phyloP scores from a whole-genome alignment of 2,888 invertebrate genomes.

The Ditula angustiorana region DNA sequence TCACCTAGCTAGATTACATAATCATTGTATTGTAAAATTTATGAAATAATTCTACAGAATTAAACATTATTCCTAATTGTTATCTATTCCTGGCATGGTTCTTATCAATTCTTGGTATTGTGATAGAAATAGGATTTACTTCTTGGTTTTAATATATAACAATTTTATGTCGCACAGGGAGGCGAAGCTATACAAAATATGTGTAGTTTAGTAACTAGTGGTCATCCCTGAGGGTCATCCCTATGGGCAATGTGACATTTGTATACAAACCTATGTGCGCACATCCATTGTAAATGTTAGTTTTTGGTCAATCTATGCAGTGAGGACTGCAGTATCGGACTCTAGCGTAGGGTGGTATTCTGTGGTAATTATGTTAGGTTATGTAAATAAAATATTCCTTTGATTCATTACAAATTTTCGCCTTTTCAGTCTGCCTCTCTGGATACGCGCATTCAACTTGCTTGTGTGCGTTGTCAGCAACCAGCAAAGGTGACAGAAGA shows the following conservation, averaged over 20 bases:
- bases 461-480: conserved; percentile 73
- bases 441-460: conserved; percentile 67
- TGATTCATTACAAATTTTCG: conserved; percentile 2
- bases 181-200: too few species aligned
- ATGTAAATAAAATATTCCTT: too few species aligned
- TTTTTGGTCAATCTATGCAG: too few species aligned
- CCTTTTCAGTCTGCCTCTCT: conserved; percentile 71
- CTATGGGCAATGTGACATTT: too few species aligned
- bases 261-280: too few species aligned
- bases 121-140: neutral
- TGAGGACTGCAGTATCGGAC: too few species aligned
- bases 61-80: neutral
- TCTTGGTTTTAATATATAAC: neutral
- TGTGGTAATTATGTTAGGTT: too few species aligned
- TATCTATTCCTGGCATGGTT: conserved; percentile 4
- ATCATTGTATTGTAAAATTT: conserved; percentile 7
- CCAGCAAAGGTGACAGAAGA: conserved; percentile 79
- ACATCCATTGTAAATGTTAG: too few species aligned
- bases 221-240: too few species aligned
- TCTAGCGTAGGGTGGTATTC: neutral
- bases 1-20: neutral
- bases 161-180: too few species aligned
- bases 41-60: conserved; percentile 1
- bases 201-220: too few species aligned
- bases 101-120: neutral